Evolutionary conservation across 2,113 vertebrate genomes (phyloP).

Genomic region (Labeo rohita): DNA sequence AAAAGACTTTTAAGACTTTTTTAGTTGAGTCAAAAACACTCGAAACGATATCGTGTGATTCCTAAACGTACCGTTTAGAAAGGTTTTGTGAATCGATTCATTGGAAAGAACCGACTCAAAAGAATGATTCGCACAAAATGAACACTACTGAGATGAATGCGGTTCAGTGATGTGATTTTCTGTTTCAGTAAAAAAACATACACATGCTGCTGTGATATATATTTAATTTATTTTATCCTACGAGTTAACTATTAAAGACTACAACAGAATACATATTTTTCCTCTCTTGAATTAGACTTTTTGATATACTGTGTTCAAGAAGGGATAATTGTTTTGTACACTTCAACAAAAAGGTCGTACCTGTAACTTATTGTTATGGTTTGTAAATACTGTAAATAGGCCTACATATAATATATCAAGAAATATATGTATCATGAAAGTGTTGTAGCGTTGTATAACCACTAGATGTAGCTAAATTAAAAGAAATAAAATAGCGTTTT

Average conservation of each 20-base stretch:
- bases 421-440: neutral
- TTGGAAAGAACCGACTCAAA: neutral
- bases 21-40: too few relatives aligned
- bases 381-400: neutral
- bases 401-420: neutral
- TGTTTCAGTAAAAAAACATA: neutral
- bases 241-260: neutral
- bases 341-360: neutral
- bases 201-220: neutral
- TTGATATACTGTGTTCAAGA: neutral
- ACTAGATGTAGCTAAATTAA: slow-evolving; percentile 1
- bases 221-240: neutral
- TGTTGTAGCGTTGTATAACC: neutral
- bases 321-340: neutral
- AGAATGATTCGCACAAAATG: neutral
- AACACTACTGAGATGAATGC: neutral
- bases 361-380: neutral
- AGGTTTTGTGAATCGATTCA: neutral
- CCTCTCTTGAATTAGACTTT: neutral
- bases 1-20: neutral
- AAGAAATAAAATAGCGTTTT: neutral
- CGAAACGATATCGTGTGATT: too few relatives aligned
- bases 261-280: neutral
- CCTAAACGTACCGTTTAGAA: neutral
- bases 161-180: neutral